A percentile compares a stretch with the other conserved stretches of the same genome.
phyloP scores from a whole-genome alignment of 2,113 vertebrate species.

The Neogobius melanostomus region DNA sequence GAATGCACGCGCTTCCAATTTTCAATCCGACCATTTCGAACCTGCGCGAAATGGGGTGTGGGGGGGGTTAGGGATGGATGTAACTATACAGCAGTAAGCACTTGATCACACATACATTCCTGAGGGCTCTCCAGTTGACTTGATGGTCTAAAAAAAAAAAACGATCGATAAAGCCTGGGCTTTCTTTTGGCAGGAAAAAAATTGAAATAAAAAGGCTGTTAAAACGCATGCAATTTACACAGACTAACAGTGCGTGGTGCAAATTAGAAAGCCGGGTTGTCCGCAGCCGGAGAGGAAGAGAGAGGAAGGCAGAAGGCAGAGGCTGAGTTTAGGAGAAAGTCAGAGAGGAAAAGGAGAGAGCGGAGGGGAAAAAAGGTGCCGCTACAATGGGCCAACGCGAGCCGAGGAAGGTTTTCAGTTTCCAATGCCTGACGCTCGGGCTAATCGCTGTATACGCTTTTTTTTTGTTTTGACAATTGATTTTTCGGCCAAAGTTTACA shows the following conservation, averaged over 20 bases:
- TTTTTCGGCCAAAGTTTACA: too few species aligned
- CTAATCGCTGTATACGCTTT: too few species aligned
- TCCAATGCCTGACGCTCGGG: slow-evolving; percentile 36
- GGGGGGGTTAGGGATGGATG: slow-evolving; percentile 32
- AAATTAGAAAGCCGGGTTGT: slow-evolving; percentile 33
- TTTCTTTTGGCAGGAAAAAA: slow-evolving; percentile 57
- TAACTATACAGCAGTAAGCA: slow-evolving; percentile 15
- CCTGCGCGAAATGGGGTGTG: slow-evolving; percentile 54
- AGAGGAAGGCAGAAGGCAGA: slow-evolving; percentile 28
- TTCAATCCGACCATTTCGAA: slow-evolving; percentile 61
- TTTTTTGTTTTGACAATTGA: too few species aligned
- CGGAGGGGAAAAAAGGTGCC: slow-evolving; percentile 52
- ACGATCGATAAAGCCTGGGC: slow-evolving; percentile 59
- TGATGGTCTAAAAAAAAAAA: slow-evolving; percentile 63
- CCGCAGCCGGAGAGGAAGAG: not conserved
- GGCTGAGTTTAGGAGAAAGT: slow-evolving; percentile 51
- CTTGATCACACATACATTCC: slow-evolving; percentile 58
- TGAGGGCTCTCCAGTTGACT: slow-evolving; percentile 67
- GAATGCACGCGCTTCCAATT: slow-evolving; percentile 65
- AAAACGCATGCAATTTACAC: slow-evolving; percentile 58
- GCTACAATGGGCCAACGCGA: slow-evolving; percentile 54
- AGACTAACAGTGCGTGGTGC: slow-evolving; percentile 44
- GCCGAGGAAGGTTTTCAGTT: slow-evolving; percentile 38
- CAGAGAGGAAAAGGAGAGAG: slow-evolving; percentile 34
- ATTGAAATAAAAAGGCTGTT: slow-evolving; percentile 38